Evolutionary conservation across 1,140 invertebrate genomes (phyloP), one percentile per base, ranked within the genome.

Genomic region (Drosophila sturtevanti): DNA sequence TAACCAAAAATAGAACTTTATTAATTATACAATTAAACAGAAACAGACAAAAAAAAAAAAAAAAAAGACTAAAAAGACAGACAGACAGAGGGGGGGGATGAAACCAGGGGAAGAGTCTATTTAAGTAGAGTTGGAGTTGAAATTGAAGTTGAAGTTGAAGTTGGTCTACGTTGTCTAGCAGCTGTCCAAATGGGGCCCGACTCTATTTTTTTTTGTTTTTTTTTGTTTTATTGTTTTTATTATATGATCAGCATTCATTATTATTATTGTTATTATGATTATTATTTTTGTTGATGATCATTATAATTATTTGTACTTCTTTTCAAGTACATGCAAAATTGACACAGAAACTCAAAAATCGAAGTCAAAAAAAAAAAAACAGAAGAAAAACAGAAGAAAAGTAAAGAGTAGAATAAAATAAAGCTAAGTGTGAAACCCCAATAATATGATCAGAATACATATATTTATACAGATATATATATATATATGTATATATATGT

Each of bases 1-100:
- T 60, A 58, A 21, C 84, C 79, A 89, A 89, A 82, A 77, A 87
- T 82, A 89, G 72, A 76, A 89, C 84, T 77, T 86, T 70, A 79
- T 82, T 79, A 87, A 79, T 82, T 79, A 87, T 79, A 87, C 24
- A 87, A 73, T 79, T 79, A 87, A 81, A 72, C 78, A 75, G 11
- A 41, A 38, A 41, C 48, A 58, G 51, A 18, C 68, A 66, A 63
- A 67, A 41, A 56, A 31, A 51, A 16, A 63, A 11, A 34, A 2
- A 63, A 7, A 63, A n/a, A 12, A 16, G 14, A 31, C 27, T 1
- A 44, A 7, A 44, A 9, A 9, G 16, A 44, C 2, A 44, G 41
- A 10, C 16, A 44, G 41, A 21, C 16, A 44, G 5, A 44, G 38
- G n/a, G 11, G 12, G 11, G 12, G 11, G 14, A 4, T 2, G 16